phyloP scores from a whole-genome alignment of 2,888 invertebrate species.

The Hermodice carunculata region DNA sequence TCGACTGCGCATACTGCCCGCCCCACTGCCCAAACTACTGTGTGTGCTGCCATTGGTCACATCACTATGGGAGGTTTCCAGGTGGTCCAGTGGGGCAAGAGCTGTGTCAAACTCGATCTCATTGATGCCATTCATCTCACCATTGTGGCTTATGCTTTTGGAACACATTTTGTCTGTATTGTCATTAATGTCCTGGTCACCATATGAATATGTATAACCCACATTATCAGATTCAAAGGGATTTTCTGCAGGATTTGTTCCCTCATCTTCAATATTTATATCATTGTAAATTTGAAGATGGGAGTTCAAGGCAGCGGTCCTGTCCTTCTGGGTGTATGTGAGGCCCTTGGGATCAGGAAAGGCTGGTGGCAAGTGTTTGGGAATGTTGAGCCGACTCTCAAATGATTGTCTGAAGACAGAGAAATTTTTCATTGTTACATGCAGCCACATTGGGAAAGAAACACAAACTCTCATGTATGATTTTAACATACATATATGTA shows the following conservation, averaged over 20 bases:
- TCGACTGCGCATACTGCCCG: too few relatives aligned
- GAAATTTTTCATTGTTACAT: not conserved
- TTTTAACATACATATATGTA: too few relatives aligned
- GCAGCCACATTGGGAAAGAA: too few relatives aligned
- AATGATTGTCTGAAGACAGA: conserved; percentile 20
- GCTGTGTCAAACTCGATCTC: conserved; percentile 19
- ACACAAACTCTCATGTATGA: too few relatives aligned
- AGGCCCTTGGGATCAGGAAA: conserved; percentile 5
- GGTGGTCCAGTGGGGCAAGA: conserved; percentile 5
- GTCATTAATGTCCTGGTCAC: conserved; percentile 8
- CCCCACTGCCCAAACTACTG: too few relatives aligned
- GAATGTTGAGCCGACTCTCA: conserved; percentile 20
- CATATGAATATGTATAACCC: not conserved
- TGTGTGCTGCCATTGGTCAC: too few relatives aligned
- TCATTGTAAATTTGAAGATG: conserved; percentile 22
- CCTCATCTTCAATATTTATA: conserved; percentile 3
- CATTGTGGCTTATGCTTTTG: conserved; percentile 4
- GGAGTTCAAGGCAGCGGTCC: conserved; percentile 2
- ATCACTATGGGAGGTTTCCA: not conserved
- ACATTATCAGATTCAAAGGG: conserved; percentile 11
- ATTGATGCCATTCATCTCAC: conserved; percentile 14
- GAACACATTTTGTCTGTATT: conserved; percentile 5
- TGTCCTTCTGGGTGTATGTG: conserved; percentile 4
- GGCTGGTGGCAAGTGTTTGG: conserved; percentile 7
- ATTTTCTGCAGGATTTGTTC: conserved; percentile 12